Evolutionary conservation across 1,140 invertebrate genomes (phyloP), one percentile per base, ranked within the genome.

Genomic region (Apis florea): DNA sequence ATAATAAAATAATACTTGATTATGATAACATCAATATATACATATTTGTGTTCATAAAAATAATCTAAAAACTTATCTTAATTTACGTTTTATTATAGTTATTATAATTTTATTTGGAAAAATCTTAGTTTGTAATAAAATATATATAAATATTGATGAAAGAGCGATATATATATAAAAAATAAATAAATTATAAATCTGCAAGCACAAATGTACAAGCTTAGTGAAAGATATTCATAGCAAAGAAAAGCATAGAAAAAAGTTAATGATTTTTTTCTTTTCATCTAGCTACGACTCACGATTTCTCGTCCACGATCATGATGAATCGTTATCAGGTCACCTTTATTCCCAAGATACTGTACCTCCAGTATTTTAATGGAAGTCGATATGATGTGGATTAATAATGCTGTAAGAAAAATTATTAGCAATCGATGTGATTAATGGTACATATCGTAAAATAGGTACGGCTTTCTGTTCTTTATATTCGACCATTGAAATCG

Each of bases 251-350:
- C 21, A 5, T 4, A 24, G 53, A 40, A 19, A 26, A 17, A 68
- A 10, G 2, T n/a, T 13, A 47, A 13, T 21, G 51, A 9, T 59
- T 40, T 58, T 17, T 31, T 12, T 24, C 26, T n/a, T 49, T 56
- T 54, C 51, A 8, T 31, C 49, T 8, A 63, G 31, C 49, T 58
- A 64, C 85, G 91, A 93, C 93, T 93, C 93, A 93, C 93, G 90
- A 91, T 91, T 93, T 93, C 72, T 93, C 92, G 88, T 93, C 93
- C 89, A 93, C 92, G 89, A 93, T 93, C 93, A 93, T 93, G 92
- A 75, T 92, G 92, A 79, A 84, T 84, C 75, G 13, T 15, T 91
- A 90, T 90, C 83, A 79, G 86, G 85, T 89, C 85, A 61, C 83
- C 69, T 75, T 89, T 90, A 84, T 80, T 84, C 76, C 79, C 77